Percentiles rank a stretch among this genome's conserved stretches.
These are phyloP conservation scores for Galagoides demidoff DNA, from an alignment of 2,797 vertebrate genomes.

Conservation along the genomic window DNA sequence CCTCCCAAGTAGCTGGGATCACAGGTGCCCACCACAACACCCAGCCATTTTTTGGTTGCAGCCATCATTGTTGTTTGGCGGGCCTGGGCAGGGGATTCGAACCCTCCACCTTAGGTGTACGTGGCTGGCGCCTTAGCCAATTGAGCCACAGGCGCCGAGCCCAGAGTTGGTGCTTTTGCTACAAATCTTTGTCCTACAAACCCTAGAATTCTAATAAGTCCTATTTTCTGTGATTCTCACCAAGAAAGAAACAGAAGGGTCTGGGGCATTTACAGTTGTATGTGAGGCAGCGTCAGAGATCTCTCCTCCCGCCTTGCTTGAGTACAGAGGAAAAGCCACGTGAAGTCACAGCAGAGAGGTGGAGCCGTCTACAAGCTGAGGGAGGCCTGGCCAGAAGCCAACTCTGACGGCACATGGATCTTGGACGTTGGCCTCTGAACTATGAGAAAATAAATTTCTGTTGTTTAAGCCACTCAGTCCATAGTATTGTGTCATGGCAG, in stretches of 20 bases:
- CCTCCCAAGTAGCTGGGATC: too few species aligned
- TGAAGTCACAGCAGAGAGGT: background rate
- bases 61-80: too few species aligned
- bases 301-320: background rate
- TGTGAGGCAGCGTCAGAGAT: background rate
- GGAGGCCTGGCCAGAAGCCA: background rate
- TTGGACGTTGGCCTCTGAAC: background rate
- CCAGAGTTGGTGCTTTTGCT: background rate
- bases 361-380: background rate
- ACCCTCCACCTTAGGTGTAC: too few species aligned
- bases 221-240: background rate
- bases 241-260: background rate
- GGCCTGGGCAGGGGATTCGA: too few species aligned
- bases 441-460: background rate
- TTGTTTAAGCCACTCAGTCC: background rate
- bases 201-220: background rate
- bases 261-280: fast-evolving
- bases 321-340: background rate
- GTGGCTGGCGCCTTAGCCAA: too few species aligned
- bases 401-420: background rate
- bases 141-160: too few species aligned
- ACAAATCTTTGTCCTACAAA: background rate
- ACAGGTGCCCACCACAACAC: too few species aligned
- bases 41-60: too few species aligned
- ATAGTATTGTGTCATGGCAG: background rate